Conservation (phyloP, 2,888 invertebrate species). For the Cybosia mesomella region DNA sequence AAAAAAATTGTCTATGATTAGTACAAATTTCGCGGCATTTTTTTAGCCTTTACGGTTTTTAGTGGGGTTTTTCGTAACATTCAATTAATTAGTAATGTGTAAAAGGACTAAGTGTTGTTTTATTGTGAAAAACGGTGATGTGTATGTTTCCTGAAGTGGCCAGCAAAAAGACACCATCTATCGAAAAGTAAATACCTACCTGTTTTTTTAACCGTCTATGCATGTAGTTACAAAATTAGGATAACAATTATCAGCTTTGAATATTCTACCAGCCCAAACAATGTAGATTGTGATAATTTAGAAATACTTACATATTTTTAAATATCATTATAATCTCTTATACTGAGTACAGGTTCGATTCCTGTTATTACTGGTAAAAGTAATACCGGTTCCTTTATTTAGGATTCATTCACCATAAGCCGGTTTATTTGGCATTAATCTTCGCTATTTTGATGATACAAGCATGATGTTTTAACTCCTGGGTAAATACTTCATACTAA, state of each 20-base stretch:
- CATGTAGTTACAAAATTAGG: not conserved
- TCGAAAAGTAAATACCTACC: slow-evolving; percentile 78
- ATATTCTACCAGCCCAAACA: not conserved
- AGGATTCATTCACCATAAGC: not conserved
- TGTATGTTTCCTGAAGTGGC: slow-evolving; percentile 75
- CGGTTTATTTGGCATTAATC: not conserved
- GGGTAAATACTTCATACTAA: not conserved
- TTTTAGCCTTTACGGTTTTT: slow-evolving; percentile 33
- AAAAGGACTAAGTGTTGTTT: slow-evolving; percentile 66
- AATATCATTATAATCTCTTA: not conserved
- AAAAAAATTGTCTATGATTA: slow-evolving; percentile 8
- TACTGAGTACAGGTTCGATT: not conserved
- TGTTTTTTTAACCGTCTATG: slow-evolving; percentile 1
- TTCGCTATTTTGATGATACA: not conserved
- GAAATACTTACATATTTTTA: slow-evolving; percentile 4
- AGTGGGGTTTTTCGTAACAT: slow-evolving; percentile 51
- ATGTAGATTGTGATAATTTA: not conserved
- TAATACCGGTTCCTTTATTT: not conserved
- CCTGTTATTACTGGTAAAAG: not conserved
- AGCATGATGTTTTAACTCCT: not conserved
- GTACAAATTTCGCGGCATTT: slow-evolving; percentile 39
- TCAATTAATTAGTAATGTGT: slow-evolving; percentile 57
- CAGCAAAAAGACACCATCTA: slow-evolving; percentile 79
- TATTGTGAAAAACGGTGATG: slow-evolving; percentile 66
- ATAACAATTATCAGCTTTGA: not conserved